These are phyloP conservation scores for Chunga burmeisteri DNA, from an alignment of 2,113 vertebrate genomes.

Conservation along the genomic window DNA sequence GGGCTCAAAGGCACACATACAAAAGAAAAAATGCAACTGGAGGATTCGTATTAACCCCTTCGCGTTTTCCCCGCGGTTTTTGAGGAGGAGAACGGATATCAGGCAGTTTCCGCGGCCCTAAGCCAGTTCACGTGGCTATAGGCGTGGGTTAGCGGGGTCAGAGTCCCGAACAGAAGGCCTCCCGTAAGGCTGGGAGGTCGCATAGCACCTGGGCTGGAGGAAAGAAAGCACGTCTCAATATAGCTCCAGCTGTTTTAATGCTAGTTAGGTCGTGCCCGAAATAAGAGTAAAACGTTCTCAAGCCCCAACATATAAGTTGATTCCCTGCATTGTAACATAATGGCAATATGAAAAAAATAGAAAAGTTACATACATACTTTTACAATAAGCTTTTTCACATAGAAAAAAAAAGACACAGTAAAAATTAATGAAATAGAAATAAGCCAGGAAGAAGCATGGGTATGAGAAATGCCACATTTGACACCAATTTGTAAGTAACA, in stretches of 20 bases:
- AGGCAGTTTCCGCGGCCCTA: no score
- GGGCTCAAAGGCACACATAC: rapidly evolving
- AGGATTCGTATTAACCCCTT: rapidly evolving
- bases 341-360: rapidly evolving
- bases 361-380: rapidly evolving
- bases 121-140: rapidly evolving
- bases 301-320: neutral
- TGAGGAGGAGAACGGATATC: no score
- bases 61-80: rapidly evolving
- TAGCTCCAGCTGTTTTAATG: rapidly evolving
- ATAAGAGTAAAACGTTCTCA: rapidly evolving
- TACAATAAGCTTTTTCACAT: neutral
- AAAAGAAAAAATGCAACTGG: rapidly evolving
- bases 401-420: no score
- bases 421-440: neutral
- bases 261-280: no score
- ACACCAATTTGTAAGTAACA: neutral
- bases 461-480: rapidly evolving
- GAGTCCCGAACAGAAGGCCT: no score
- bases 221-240: rapidly evolving
- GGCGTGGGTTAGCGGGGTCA: neutral
- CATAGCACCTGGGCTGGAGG: neutral
- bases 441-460: neutral
- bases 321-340: neutral
- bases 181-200: neutral